Conservation (phyloP, 1,140 invertebrate species). For the Hypothenemus hampei region DNA sequence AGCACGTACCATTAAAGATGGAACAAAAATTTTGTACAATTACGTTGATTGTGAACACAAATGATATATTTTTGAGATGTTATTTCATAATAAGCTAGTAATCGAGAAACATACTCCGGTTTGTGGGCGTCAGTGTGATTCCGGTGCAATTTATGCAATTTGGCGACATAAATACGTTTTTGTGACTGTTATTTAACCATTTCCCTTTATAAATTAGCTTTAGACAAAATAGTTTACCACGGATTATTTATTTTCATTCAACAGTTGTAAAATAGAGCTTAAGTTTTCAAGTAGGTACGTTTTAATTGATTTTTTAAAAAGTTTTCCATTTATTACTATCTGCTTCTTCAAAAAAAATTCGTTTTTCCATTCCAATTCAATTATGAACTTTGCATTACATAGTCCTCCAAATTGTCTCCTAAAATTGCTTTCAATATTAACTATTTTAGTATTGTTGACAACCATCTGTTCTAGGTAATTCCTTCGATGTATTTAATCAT, state of each 20-base stretch:
- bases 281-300: neutral
- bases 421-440: no score
- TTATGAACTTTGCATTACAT: no score
- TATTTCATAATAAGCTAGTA: conserved; percentile 25
- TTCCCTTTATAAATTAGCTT: neutral
- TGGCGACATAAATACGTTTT: neutral
- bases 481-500: no score
- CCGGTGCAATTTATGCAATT: neutral
- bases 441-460: no score
- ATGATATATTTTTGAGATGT: conserved; percentile 18
- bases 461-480: no score
- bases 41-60: neutral
- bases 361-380: no score
- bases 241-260: neutral
- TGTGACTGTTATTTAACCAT: neutral
- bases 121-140: conserved; percentile 33
- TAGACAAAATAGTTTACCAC: no score
- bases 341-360: no score
- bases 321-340: no score
- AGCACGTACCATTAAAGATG: neutral
- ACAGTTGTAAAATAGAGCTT: neutral
- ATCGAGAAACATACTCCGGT: conserved; percentile 33
- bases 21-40: neutral
- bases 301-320: neutral
- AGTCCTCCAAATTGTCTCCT: no score